phyloP scores from a whole-genome alignment of 1,140 invertebrate genomes.

The Trichonephila clavata region DNA sequence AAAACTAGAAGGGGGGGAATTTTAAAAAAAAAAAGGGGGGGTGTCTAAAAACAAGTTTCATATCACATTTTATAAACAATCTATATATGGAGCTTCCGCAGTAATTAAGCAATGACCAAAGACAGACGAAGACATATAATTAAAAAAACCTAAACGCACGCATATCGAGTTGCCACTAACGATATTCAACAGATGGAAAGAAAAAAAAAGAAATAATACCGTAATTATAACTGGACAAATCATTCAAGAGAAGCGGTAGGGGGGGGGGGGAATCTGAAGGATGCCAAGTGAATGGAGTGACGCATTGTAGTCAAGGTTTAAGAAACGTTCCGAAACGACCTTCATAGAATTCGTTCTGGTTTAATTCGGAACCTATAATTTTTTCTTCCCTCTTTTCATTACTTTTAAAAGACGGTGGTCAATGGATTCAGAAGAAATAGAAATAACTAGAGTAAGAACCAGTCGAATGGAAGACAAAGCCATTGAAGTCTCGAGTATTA shows the following conservation, averaged over 20 bases:
- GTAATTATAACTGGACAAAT: slow-evolving; percentile 13
- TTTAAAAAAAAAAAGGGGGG: neutral
- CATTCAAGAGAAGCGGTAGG: neutral
- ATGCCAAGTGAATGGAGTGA: slow-evolving; percentile 3
- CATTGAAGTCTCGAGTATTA: too few relatives aligned
- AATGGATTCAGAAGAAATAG: too few relatives aligned
- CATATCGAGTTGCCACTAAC: neutral
- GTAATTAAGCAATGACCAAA: neutral
- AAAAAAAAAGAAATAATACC: neutral
- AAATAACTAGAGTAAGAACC: too few relatives aligned
- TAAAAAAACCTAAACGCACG: neutral
- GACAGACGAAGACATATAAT: neutral
- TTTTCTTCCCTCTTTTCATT: neutral
- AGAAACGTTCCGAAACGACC: neutral
- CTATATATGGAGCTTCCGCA: slow-evolving; percentile 1
- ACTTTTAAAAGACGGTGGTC: neutral
- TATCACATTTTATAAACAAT: neutral
- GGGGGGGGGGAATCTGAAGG: neutral
- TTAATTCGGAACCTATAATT: slow-evolving; percentile 3
- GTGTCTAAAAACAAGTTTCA: neutral
- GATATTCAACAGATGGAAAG: neutral
- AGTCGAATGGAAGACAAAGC: too few relatives aligned
- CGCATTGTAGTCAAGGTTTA: neutral
- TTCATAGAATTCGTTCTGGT: slow-evolving; percentile 5
- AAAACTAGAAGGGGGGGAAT: too few relatives aligned